A percentile compares a stretch with the other conserved stretches of the same genome.
Evolutionary conservation across 2,888 invertebrate genomes (phyloP).

Genomic region (Linyphia triangularis): DNA sequence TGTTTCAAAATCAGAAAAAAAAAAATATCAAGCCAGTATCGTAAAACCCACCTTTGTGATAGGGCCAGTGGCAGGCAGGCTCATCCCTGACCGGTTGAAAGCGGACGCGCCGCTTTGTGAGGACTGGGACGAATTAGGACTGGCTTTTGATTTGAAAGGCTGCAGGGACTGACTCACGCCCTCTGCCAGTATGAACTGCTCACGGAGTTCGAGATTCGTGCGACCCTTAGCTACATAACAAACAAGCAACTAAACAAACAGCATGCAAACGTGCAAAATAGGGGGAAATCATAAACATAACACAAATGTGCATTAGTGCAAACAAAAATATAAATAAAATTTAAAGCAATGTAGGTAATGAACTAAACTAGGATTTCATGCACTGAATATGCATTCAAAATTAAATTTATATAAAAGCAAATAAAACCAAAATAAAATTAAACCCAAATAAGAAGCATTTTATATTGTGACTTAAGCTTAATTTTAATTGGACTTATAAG

Average conservation of each 20-base stretch:
- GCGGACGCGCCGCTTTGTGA: constrained; percentile 79
- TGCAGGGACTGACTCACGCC: constrained; percentile 99
- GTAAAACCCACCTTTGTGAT: constrained; percentile 91
- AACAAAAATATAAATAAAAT: not conserved
- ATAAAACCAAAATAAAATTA: too few species aligned
- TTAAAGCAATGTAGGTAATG: too few species aligned
- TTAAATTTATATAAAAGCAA: too few species aligned
- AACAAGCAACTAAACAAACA: constrained; percentile 67
- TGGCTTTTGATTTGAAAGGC: constrained; percentile 94
- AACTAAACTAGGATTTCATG: too few species aligned
- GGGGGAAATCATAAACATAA: constrained; percentile 22
- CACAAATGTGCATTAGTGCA: not conserved
- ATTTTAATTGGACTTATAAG: too few species aligned
- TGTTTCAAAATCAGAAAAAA: too few species aligned
- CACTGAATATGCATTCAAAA: too few species aligned
- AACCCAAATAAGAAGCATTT: too few species aligned
- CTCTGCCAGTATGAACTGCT: constrained; percentile 98
- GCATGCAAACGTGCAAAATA: constrained; percentile 33
- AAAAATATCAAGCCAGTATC: too few species aligned
- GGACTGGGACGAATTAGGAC: constrained; percentile 85
- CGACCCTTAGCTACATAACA: constrained; percentile 94
- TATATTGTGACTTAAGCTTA: too few species aligned
- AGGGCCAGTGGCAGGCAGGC: constrained; percentile 87
- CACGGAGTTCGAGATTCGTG: constrained; percentile 99
- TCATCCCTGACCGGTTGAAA: constrained; percentile 78